Evolutionary conservation across 2,113 vertebrate genomes (phyloP), one percentile per base, ranked within the genome.

Genomic region (Antennarius striatus): DNA sequence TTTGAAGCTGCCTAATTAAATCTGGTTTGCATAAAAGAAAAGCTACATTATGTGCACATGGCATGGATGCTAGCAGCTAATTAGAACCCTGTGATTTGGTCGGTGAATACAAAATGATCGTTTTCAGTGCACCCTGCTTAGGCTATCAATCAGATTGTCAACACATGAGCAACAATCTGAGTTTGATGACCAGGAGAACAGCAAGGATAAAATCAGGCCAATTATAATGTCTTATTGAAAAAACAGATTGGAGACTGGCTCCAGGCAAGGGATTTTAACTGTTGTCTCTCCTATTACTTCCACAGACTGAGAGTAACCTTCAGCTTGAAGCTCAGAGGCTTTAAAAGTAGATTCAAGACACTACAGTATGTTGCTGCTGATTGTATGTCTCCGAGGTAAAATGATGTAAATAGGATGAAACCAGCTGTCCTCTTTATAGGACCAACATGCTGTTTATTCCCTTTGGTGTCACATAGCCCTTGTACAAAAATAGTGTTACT

Each of bases 1-100:
- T 64, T 50, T 54, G 56, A 70, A 57, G 72, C 56, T 45, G 43
- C 65, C 77, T 87, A 83, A 90, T 91, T 89, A 89, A 72, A 69
- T 80, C 72, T 40, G 49, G 60, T 73, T 61, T 52, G 72, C 74
- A 70, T 77, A 59, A 86, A 81, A 78, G 56, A 73, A 82, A 69
- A 68, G 66, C 60, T 70, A 79, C 45, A 70, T 60, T 63, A 53
- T 60, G n/a, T 42, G 66, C 68, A 73, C 75, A 73, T 48, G 40
- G 59, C 67, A 15, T 14, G 58, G 69, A 71, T 9, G 32, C 76
- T 56, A 77, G 76, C 62, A 51, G 78, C 76, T 85, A 89, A 90
- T 90, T 86, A 80, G 54, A 46, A 78, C 14, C 6, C 54, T 4
- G 68, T 67, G 57, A 77, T 83, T 84, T 63, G 47, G 51, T 63